Conservation (phyloP, 2,888 invertebrate genomes). For the Serrognathus titanus region DNA sequence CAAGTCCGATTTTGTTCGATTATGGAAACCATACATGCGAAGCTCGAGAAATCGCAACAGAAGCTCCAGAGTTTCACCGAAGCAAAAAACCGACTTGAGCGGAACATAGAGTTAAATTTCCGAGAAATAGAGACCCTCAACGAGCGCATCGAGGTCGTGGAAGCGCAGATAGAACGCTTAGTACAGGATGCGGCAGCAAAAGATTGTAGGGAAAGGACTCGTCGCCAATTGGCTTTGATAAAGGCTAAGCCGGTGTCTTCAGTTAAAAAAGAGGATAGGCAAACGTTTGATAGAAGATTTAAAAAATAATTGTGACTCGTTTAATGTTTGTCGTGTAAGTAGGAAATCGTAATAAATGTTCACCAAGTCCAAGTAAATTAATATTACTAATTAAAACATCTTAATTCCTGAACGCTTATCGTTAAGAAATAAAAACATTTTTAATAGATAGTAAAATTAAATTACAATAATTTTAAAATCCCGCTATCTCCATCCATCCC, state of each 20-base stretch:
- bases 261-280: not conserved
- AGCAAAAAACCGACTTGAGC: constrained; percentile 8
- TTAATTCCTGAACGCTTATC: too few relatives aligned
- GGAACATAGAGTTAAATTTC: constrained; percentile 9
- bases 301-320: too few relatives aligned
- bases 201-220: constrained; percentile 10
- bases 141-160: constrained; percentile 6
- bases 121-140: constrained; percentile 9
- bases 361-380: too few relatives aligned
- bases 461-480: too few relatives aligned
- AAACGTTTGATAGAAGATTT: too few relatives aligned
- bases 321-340: too few relatives aligned
- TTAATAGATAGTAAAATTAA: too few relatives aligned
- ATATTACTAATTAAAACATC: too few relatives aligned
- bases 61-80: constrained; percentile 10
- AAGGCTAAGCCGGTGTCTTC: not conserved
- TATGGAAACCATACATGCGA: constrained; percentile 8
- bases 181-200: constrained; percentile 15
- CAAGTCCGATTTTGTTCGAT: too few relatives aligned
- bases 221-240: constrained; percentile 12
- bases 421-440: too few relatives aligned
- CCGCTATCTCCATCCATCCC: too few relatives aligned
- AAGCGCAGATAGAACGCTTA: constrained; percentile 13
- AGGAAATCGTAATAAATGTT: too few relatives aligned
- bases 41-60: constrained; percentile 9